A percentile compares a stretch with the other conserved stretches of the same genome.
Conservation (phyloP, 2,888 invertebrate species). For the Oligia strigilis region DNA sequence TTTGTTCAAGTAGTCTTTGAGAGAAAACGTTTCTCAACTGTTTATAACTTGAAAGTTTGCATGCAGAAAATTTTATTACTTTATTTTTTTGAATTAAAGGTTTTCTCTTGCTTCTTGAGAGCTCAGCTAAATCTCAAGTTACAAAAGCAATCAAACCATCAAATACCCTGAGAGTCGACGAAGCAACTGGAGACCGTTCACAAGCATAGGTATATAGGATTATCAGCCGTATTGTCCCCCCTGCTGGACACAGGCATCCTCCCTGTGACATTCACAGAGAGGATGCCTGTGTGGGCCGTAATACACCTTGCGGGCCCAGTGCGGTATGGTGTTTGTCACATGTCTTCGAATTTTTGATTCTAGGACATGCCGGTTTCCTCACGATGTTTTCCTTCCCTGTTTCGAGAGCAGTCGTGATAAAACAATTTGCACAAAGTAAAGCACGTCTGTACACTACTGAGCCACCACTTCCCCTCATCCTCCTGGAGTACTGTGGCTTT, state of each 20-base stretch:
- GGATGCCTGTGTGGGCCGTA: no score
- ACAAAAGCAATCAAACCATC: not conserved
- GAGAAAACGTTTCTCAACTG: not conserved
- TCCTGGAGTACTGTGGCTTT: no score
- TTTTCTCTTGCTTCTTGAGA: not conserved
- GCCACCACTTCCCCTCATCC: no score
- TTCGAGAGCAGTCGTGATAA: no score
- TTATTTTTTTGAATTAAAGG: not conserved
- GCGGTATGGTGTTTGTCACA: no score
- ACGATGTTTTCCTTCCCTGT: no score
- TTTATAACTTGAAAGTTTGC: slow-evolving; percentile 10
- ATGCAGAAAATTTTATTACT: not conserved
- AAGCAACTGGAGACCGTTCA: not conserved
- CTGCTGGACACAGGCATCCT: not conserved
- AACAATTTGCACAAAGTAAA: no score
- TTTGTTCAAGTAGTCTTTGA: slow-evolving; percentile 14
- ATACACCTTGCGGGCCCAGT: no score
- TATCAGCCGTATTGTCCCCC: not conserved
- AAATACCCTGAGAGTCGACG: no score
- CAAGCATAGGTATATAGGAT: not conserved
- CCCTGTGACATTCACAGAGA: not conserved
- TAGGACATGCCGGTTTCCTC: no score
- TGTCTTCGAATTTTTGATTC: no score
- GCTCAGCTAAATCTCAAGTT: not conserved
- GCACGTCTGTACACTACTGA: no score